Conservation (phyloP, 92 coral and sea anemone genomes). For the Nematostella vectensis region DNA sequence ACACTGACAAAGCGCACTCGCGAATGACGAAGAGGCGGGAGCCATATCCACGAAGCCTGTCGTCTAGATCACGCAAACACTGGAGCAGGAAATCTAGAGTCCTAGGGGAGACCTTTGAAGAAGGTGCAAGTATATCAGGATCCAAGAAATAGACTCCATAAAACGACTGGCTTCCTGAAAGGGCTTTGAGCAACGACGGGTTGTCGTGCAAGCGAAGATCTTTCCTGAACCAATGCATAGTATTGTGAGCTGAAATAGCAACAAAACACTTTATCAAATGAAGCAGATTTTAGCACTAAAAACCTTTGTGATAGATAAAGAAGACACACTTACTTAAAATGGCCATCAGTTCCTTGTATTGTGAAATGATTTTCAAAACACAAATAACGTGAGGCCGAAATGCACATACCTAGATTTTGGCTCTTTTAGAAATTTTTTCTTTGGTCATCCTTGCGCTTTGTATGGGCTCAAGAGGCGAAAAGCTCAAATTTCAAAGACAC, state of each 20-base stretch:
- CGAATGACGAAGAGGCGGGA: conserved; percentile 56
- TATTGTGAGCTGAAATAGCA: conserved; percentile 25
- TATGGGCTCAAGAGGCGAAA: too few species aligned
- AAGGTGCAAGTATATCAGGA: conserved; percentile 16
- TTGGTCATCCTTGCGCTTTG: too few species aligned
- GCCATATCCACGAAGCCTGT: conserved; percentile 38
- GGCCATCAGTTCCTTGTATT: too few species aligned
- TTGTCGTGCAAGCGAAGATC: conserved; percentile 84
- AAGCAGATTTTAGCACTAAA: not conserved
- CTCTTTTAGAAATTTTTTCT: too few species aligned
- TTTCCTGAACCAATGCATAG: conserved; percentile 85
- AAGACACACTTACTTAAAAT: too few species aligned
- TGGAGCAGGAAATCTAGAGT: conserved; percentile 55
- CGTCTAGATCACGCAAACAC: conserved; percentile 70
- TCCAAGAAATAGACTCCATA: conserved; percentile 79
- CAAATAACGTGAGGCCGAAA: too few species aligned
- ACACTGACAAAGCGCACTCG: conserved; percentile 36
- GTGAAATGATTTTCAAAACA: too few species aligned
- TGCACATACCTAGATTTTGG: too few species aligned
- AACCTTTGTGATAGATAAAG: too few species aligned
- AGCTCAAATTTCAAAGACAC: too few species aligned
- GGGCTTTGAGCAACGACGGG: conserved; percentile 60
- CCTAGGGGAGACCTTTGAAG: conserved; percentile 35
- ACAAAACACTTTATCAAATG: not conserved
- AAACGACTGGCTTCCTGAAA: conserved; percentile 42